Base-by-base conservation (phyloP, 64 coral and sea anemone genomes). In the Trachythela sp. region DNA sequence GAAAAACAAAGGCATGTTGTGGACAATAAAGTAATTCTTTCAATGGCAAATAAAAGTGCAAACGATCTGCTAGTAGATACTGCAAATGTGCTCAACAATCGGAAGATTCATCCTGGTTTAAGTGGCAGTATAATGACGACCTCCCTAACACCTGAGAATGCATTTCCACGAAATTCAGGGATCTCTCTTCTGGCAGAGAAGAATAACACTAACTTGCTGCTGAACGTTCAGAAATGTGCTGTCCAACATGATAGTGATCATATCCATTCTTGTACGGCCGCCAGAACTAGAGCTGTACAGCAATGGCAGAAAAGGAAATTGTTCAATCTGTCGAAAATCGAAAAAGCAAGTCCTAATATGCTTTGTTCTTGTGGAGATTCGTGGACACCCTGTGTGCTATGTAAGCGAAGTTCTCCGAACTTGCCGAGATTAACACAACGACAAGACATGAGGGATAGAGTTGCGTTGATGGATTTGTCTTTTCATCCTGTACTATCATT, bases 401-500 rank as follows among this genome's bases (percentile, higher is more conserved):
- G 75, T 18, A 35, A 80, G 75, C 32, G 75, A 37, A 80, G 6
- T 80, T 80, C 75, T 11, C 75, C 32, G 33, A 80, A 39, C 14
- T 80, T 80, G 37, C 75, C 75, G 31, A 39, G 32, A 17, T 80
- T 80, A 29, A 80, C 32, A 37, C 20, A 9, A 35, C 38, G 33
- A 36, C 75, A 80, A 39, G 75, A 80, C 8, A 91, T 70, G 36
- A 70, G 93, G 24, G 96, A 92, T 18, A 88, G 89, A 22, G 96
- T 99, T 33, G 88, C 91, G 11, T 80, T 88, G 0, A n/a, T 99
- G 83, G 96, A 99, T 92, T 86, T 86, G 22, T 99, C 96, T 0
- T 99, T 93, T 77, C 96, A 99, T 48, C 92, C 93, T 75, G 94
- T 99, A 2, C 83, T 99, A 51, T 99, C 96, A 8, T 99, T 99